Evolutionary conservation across 2,113 vertebrate genomes (phyloP), one percentile per base, ranked within the genome.

Genomic region (Thomomys bottae): DNA sequence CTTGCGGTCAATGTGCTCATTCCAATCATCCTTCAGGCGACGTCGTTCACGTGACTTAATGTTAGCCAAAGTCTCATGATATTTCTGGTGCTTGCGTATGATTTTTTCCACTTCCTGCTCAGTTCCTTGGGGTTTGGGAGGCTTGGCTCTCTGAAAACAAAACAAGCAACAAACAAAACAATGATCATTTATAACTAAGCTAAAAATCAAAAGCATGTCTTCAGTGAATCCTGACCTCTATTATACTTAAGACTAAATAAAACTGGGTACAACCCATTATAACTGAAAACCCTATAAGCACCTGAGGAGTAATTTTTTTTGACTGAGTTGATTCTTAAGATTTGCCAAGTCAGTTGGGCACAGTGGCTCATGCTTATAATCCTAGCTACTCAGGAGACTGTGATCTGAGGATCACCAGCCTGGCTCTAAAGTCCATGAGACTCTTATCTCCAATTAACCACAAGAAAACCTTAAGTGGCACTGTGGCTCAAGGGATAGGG

Each of bases 141-240:
- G 45, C 84, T 96, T 98, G 57, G 98, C 97, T 93, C 95, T 97
- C 99, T 98, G 68, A 42, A 92, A 84, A 95, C 8, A 91, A 93
- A 84, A 80, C 32, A 54, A 54, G 15, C 6, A 45, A 45, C 11
- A 8, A 45, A 45, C 10, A 54, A 54, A 54, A 11, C 2, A 72
- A 8, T 0, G 1, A 63, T 91, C 24, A 88, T 49, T 87, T 68
- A 66, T 59, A 32, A 57, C 24, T 24, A n/a, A 81, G 88, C 59
- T 2, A 68, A 9, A 54, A 90, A 85, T 28, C 24, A 34, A 26
- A 2, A 42, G 1, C 24, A 45, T 32, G 67, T 92, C 93, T 95
- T 90, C 49, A 91, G 49, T 61, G 80, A 91, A 86, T 84, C 10
- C 84, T 81, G 28, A 81, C 72, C 32, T 94, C 54, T 20, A 72